Evolutionary conservation across 2,113 vertebrate genomes (phyloP), one percentile per base, ranked within the genome.

Genomic region (Tringa solitaria): DNA sequence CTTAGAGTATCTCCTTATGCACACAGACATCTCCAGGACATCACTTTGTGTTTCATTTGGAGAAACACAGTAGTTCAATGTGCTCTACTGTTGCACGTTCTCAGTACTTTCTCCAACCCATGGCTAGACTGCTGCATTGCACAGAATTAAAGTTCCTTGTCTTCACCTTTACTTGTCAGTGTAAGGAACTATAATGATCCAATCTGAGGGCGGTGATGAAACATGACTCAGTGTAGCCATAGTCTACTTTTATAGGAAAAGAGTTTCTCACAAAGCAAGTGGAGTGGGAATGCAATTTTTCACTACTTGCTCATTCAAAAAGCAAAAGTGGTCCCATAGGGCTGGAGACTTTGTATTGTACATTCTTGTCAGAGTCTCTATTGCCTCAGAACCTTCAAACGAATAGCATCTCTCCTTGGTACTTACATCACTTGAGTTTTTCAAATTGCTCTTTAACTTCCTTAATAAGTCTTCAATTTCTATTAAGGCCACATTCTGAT

Each of bases 361-460:
- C 41, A 61, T 65, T 70, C 54, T 87, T 93, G 79, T 74, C 69
- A 87, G 77, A 43, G 61, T 67, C 89, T 86, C 76, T 89, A 32
- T 69, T 93, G 90, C 77, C 94, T 97, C 92, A 95, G 60, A 95
- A 96, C 57, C 33, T 94, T 87, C 64, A 90, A 89, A 93, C 65
- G 79, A 78, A 94, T 8, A 75, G 51, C 60, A 81, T 89, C 87
- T 94, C 89, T 94, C 86, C 87, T 95, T 90, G 53, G 87, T 92
- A 96, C 90, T 94, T 94, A 87, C 45, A 94, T 79, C 84, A 93
- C 50, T 94, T 59, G 75, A 87, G 90, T 92, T 96, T 96, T 90
- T 95, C 82, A 96, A 96, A 96, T 63, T 96, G 96, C 84, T 96
- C 94, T 96, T 96, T 96, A 93, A 95, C 76, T 96, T 96, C 76